Conservation (phyloP, 2,888 invertebrate genomes). For the Ormyrus thymus region DNA sequence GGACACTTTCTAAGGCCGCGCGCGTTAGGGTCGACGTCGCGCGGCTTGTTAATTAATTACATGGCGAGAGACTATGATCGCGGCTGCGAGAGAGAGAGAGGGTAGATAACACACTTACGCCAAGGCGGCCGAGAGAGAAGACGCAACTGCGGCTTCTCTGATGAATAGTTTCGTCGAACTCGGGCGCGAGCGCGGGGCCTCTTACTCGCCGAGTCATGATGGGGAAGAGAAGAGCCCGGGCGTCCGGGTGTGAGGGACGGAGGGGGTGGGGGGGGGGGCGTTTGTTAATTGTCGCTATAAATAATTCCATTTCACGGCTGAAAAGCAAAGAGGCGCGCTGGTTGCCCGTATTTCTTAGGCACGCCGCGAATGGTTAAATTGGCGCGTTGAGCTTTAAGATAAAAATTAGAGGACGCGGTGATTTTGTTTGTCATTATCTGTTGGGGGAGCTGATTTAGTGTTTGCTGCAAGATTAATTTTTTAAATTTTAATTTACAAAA, state of each 20-base stretch:
- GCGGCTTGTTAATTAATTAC: constrained; percentile 45
- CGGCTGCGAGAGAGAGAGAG: neutral
- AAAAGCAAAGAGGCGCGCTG: neutral
- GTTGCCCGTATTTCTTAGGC: neutral
- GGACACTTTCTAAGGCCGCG: neutral
- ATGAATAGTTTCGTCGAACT: constrained; percentile 44
- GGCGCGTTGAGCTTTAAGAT: no score
- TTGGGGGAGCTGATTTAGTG: no score
- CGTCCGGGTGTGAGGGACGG: neutral
- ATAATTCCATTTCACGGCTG: constrained; percentile 16
- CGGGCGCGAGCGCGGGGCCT: neutral
- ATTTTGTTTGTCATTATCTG: no score
- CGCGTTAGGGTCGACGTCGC: constrained; percentile 15
- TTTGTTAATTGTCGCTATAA: constrained; percentile 28
- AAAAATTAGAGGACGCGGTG: no score
- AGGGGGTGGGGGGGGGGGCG: neutral
- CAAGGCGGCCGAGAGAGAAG: neutral
- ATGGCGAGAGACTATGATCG: neutral
- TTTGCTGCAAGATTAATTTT: no score
- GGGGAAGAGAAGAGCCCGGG: neutral
- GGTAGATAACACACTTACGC: constrained; percentile 41
- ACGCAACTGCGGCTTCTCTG: neutral
- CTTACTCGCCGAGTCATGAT: constrained; percentile 27
- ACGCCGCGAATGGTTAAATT: neutral
- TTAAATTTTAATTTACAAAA: no score